A percentile compares a stretch with the other conserved stretches of the same genome.
Evolutionary conservation across 2,888 invertebrate genomes (phyloP).

Genomic region (Beris morrisii): DNA sequence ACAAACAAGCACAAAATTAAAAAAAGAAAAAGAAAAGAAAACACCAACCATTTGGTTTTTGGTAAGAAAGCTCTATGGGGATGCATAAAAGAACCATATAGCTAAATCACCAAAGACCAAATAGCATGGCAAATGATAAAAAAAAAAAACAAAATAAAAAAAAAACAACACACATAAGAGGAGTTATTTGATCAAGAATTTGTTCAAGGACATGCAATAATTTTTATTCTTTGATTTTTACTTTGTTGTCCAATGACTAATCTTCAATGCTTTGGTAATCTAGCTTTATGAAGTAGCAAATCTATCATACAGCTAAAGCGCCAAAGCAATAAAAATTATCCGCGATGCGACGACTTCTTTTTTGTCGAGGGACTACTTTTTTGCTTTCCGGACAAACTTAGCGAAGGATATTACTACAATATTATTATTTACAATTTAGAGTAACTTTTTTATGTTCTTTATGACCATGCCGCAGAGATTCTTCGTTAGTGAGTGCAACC

Average conservation of each 20-base stretch:
- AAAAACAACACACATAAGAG: slow-evolving; percentile 3
- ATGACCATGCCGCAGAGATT: too few species aligned
- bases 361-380: background rate
- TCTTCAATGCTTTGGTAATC: slow-evolving; percentile 86
- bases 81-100: slow-evolving; percentile 61
- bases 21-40: slow-evolving; percentile 41
- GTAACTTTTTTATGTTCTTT: too few species aligned
- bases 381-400: too few species aligned
- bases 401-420: too few species aligned
- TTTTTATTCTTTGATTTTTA: slow-evolving; percentile 1
- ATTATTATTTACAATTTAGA: too few species aligned
- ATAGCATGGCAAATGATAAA: slow-evolving; percentile 51
- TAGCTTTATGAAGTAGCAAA: slow-evolving; percentile 83
- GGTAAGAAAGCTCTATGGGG: slow-evolving; percentile 76
- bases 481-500: too few species aligned
- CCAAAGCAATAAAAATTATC: slow-evolving; percentile 75
- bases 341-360: slow-evolving; percentile 19
- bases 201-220: background rate
- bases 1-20: background rate
- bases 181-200: background rate
- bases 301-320: slow-evolving; percentile 86
- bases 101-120: slow-evolving; percentile 76
- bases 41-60: slow-evolving; percentile 62
- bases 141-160: slow-evolving; percentile 32
- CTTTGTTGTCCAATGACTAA: slow-evolving; percentile 40